These are phyloP conservation scores for Corella eumyota DNA, from an alignment of 23 tunicate species.

Conservation along the genomic window DNA sequence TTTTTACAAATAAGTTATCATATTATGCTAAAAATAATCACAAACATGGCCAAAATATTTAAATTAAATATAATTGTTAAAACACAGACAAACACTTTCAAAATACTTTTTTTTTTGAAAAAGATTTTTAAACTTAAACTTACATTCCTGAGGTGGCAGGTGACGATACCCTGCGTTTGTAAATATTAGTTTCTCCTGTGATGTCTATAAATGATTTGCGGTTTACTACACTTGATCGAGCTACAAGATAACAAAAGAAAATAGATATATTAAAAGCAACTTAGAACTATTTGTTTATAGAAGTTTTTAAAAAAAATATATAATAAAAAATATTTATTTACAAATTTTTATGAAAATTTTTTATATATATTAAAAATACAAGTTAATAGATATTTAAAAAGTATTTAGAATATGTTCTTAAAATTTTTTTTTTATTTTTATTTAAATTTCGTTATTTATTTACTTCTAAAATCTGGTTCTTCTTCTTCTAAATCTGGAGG, in stretches of 20 bases:
- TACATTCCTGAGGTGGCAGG: constrained; percentile 42
- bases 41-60: too few species aligned
- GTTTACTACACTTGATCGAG: constrained; percentile 1
- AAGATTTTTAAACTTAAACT: too few species aligned
- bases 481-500: constrained; percentile 63
- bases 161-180: constrained; percentile 18
- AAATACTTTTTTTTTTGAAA: too few species aligned
- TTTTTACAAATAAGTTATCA: too few species aligned
- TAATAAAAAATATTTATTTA: too few species aligned
- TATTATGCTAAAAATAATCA: too few species aligned
- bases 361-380: too few species aligned
- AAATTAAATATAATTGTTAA: too few species aligned
- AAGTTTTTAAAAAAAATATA: background rate
- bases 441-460: background rate
- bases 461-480: background rate
- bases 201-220: background rate
- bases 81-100: too few species aligned
- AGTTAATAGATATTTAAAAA: too few species aligned
- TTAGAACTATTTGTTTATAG: background rate
- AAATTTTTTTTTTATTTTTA: background rate
- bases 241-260: background rate
- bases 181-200: background rate
- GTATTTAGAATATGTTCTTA: background rate
- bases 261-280: background rate
- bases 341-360: too few species aligned